phyloP scores from a whole-genome alignment of 2,797 vertebrate genomes.

The Eulemur coronatus region DNA sequence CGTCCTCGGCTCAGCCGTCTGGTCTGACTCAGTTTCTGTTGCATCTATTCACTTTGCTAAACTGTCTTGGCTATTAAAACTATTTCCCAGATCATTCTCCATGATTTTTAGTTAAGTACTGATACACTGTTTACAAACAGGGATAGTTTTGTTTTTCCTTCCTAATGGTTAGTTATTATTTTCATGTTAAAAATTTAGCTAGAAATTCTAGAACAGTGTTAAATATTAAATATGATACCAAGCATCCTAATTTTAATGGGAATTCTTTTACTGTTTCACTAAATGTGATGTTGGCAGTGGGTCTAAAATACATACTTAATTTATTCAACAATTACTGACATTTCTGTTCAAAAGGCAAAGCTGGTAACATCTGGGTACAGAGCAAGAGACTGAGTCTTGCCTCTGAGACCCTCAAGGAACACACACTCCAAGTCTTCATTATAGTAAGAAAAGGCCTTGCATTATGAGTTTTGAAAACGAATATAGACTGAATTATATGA shows the following conservation, averaged over 20 bases:
- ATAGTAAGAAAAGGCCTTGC: not conserved
- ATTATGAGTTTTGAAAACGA: not conserved
- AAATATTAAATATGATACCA: not conserved
- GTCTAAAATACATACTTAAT: not conserved
- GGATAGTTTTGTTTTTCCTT: not conserved
- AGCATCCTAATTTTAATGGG: not conserved
- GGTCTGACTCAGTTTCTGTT: not conserved
- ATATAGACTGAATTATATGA: not conserved
- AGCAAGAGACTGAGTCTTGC: not conserved
- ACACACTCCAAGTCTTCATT: not conserved
- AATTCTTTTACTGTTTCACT: not conserved
- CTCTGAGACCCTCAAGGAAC: not conserved
- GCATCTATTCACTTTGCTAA: not conserved
- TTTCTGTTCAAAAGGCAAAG: not conserved
- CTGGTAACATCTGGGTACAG: not conserved
- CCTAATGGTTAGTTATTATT: not conserved
- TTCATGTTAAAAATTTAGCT: not conserved
- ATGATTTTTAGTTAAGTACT: not conserved
- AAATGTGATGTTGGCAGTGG: not conserved
- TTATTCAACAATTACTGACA: not conserved
- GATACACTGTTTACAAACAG: not conserved
- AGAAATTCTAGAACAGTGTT: not conserved
- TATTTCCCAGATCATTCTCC: not conserved
- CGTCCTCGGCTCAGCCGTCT: not conserved
- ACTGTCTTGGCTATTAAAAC: not conserved